These are phyloP conservation scores for Conus canariensis DNA, from an alignment of 2,888 invertebrate species.

Conservation along the genomic window DNA sequence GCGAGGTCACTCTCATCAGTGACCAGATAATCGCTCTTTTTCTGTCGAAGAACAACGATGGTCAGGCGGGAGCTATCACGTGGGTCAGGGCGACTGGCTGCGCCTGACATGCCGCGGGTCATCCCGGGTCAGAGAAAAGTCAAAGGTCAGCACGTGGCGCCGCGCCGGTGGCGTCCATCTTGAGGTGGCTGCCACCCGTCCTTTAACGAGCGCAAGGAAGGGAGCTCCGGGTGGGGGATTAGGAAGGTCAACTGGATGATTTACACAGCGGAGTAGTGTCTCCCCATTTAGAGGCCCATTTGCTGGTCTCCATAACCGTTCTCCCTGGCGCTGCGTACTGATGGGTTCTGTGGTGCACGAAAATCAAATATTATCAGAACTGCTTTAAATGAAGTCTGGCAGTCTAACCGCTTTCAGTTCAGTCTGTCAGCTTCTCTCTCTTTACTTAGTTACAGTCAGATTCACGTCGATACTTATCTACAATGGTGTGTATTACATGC, in stretches of 20 bases:
- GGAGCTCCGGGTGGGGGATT: constrained; percentile 17
- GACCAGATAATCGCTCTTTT: constrained; percentile 33
- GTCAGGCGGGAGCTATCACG: neutral
- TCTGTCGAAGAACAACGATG: neutral
- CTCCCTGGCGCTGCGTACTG: neutral
- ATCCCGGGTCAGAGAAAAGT: neutral
- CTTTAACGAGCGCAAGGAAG: constrained; percentile 13
- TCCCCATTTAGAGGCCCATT: neutral
- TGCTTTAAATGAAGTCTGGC: no score
- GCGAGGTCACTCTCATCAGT: constrained; percentile 19
- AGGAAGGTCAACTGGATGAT: constrained; percentile 17
- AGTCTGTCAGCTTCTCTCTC: no score
- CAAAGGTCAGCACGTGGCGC: constrained; percentile 33
- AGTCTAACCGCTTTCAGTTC: no score
- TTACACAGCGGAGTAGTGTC: neutral
- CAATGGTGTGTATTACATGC: no score
- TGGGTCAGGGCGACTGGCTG: neutral
- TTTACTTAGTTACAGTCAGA: no score
- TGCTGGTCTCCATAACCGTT: neutral
- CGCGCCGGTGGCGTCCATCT: neutral
- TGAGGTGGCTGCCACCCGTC: constrained; percentile 8
- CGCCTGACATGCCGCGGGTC: neutral
- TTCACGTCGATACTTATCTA: no score
- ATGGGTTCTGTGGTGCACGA: neutral
- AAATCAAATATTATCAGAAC: neutral